Conservation (phyloP, 2,797 vertebrate genomes). For the Sebastes diploproa region DNA sequence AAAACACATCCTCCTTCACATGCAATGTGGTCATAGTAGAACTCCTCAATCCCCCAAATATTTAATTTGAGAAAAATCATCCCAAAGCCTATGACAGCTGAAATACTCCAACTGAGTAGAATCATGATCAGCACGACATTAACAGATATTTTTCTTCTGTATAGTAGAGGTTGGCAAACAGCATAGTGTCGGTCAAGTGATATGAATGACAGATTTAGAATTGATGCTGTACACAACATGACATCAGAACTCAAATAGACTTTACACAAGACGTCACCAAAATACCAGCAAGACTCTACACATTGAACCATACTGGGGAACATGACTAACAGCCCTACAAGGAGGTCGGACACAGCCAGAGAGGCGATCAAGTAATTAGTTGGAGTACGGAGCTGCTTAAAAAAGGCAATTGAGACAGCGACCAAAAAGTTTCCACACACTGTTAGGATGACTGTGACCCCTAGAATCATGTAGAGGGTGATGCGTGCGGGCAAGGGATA, state of each 20-base stretch:
- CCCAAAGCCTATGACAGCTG: slow-evolving; percentile 36
- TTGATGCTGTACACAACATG: slow-evolving; percentile 40
- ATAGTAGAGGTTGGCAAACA: slow-evolving; percentile 37
- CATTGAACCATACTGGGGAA: slow-evolving; percentile 24
- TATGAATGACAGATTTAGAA: slow-evolving; percentile 43
- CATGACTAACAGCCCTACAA: slow-evolving; percentile 41
- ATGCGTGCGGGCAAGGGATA: slow-evolving; percentile 13
- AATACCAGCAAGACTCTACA: slow-evolving; percentile 49
- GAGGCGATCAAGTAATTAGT: slow-evolving; percentile 48
- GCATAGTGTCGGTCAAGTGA: slow-evolving; percentile 51
- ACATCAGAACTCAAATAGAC: slow-evolving; percentile 35
- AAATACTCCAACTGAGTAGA: slow-evolving; percentile 36
- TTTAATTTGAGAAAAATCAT: slow-evolving; percentile 38
- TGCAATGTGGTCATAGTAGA: slow-evolving; percentile 18
- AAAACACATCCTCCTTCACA: slow-evolving; percentile 44
- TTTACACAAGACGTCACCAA: slow-evolving; percentile 40
- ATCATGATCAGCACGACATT: slow-evolving; percentile 21
- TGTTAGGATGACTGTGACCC: slow-evolving; percentile 17
- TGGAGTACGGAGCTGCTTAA: slow-evolving; percentile 54
- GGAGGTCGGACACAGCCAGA: slow-evolving; percentile 34
- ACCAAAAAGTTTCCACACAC: slow-evolving; percentile 48
- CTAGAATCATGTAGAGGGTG: slow-evolving; percentile 28
- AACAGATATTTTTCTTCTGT: slow-evolving; percentile 33
- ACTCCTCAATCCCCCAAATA: slow-evolving; percentile 27
- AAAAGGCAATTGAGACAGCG: slow-evolving; percentile 25